Evolutionary conservation across 2,888 invertebrate species (phyloP), one percentile per base, ranked within the genome.

Genomic region (Tachystola acroxantha): DNA sequence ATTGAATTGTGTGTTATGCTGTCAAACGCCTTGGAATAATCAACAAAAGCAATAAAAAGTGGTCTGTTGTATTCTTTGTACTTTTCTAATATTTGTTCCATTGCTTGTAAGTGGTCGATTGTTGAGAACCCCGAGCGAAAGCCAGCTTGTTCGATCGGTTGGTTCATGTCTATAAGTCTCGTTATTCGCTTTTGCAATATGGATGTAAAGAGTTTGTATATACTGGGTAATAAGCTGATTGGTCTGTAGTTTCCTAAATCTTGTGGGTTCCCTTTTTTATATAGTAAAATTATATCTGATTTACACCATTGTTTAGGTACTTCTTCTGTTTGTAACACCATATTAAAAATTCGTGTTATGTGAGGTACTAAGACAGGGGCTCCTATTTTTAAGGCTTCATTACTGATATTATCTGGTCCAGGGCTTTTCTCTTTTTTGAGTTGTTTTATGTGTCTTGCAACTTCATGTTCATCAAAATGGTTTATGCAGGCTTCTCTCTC

Each of bases 21-120:
- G 16, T 45, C 37, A 10, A 45, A 45, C 1, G 42, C 40, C 24
- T 19, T 19, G 3, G 19, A 3, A 6, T 19, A 19, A 19, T 19
- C 19, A 5, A 19, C 31, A 3, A 34, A 43, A 6, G 14, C 36
- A 4, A 43, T 19, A 11, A 42, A 41, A 6, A 42, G 19, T 2
- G 38, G 33, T 16, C 32, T 33, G 5, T 36, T 34, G 7, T 30
- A 24, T 32, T 45, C 43, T 24, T 20, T 24, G 19, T 39, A 48
- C 36, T 46, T 46, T 33, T 46, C 43, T 22, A 46, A 43, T 0
- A 42, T 7, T 28, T 37, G 26, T 26, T 45, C 37, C 10, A 46
- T 2, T 1, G 36, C 20, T 11, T 43, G 41, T 27, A 45, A 43
- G 22, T 40, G 39, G 28, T 45, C 42, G 2, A 39, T 11, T 26